These are phyloP conservation scores for Erebia palarica DNA, from an alignment of 2,888 invertebrate genomes.

Conservation along the genomic window DNA sequence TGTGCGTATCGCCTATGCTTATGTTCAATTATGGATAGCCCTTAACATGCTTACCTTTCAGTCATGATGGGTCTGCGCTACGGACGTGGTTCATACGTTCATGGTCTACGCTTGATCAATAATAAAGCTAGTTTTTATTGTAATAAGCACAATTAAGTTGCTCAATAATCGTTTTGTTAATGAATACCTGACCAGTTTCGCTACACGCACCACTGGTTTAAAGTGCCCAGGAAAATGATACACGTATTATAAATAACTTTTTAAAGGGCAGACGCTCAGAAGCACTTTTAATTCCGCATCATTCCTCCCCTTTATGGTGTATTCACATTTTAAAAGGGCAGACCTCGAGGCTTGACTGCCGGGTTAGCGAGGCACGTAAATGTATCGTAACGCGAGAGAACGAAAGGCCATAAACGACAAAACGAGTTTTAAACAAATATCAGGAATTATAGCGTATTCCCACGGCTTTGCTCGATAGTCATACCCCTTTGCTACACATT, in stretches of 20 bases:
- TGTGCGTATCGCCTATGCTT: too few species aligned
- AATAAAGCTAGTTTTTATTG: constrained; percentile 1
- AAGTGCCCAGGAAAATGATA: constrained; percentile 26
- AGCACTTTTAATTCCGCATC: constrained; percentile 42
- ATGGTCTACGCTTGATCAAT: neutral
- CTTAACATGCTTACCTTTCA: neutral
- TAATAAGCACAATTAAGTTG: constrained; percentile 20
- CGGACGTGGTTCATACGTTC: too few species aligned
- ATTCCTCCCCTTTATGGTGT: constrained; percentile 57
- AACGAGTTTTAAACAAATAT: constrained; percentile 24
- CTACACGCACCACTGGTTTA: constrained; percentile 20
- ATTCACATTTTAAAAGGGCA: constrained; percentile 44
- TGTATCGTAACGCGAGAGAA: constrained; percentile 35
- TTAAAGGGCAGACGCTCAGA: constrained; percentile 40
- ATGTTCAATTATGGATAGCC: too few species aligned
- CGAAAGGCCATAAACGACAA: constrained; percentile 22
- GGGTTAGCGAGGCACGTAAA: constrained; percentile 54
- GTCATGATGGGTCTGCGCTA: neutral
- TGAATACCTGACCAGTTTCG: constrained; percentile 22
- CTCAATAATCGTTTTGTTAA: constrained; percentile 23
- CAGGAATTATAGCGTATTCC: neutral
- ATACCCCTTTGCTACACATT: neutral
- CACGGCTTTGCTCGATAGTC: neutral
- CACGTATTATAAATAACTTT: constrained; percentile 31
- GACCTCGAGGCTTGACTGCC: constrained; percentile 60